phyloP scores from a whole-genome alignment of 2,113 vertebrate species.

The Sorex araneus region DNA sequence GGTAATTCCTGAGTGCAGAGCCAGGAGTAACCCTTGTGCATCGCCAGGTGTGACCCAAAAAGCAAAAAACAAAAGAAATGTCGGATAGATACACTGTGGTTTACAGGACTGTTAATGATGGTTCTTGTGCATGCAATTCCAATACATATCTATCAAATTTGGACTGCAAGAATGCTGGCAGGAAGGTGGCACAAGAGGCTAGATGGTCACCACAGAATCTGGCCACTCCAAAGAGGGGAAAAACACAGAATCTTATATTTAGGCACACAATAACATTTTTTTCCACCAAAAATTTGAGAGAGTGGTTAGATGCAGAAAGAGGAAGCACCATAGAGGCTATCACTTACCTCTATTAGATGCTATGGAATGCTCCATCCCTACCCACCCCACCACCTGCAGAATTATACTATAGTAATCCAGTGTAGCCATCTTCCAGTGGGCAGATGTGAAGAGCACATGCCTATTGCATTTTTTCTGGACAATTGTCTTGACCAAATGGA shows the following conservation, averaged over 20 bases:
- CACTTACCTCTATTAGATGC: too few species aligned
- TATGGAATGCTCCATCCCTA: too few species aligned
- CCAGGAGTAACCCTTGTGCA: too few species aligned
- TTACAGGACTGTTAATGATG: too few species aligned
- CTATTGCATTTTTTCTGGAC: background rate
- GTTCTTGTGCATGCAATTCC: too few species aligned
- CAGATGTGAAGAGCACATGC: background rate
- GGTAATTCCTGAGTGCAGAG: too few species aligned
- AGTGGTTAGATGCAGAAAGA: accelerated
- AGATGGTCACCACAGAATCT: background rate
- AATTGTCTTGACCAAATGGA: background rate
- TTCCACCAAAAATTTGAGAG: background rate
- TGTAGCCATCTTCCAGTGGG: too few species aligned
- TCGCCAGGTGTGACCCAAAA: too few species aligned
- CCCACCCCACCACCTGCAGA: too few species aligned
- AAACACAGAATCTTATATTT: background rate
- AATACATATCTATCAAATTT: background rate
- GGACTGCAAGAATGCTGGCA: background rate
- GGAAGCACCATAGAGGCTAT: background rate
- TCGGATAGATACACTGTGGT: too few species aligned
- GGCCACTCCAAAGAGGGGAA: background rate
- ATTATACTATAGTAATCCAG: background rate
- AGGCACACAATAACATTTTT: background rate
- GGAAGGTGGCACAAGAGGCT: background rate
- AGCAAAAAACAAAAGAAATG: too few species aligned